Evolutionary conservation across 2,888 invertebrate genomes (phyloP), one percentile per base, ranked within the genome.

Genomic region (Melitaea athalia): DNA sequence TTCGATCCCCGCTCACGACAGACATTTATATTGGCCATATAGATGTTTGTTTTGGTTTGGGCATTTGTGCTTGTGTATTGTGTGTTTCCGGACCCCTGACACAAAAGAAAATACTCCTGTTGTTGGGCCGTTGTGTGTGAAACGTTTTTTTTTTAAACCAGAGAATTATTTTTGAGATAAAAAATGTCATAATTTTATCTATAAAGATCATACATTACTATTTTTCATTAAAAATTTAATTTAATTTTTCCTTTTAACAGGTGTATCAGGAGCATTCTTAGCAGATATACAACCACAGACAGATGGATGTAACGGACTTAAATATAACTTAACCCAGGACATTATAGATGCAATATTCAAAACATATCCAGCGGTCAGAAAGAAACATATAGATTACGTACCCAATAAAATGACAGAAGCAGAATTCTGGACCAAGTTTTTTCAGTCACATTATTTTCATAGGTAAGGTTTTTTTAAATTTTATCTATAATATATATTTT

Each of bases 371-470:
- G 98, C 99, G 76, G 99, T 99, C 0, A 96, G 98, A 82, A 97
- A 96, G 93, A 99, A 99, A 94, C 99, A 99, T 87, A 92, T 96
- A 68, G 99, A 99, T 86, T 96, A 98, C 88, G 99, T 99, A 49
- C 99, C 99, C 43, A 95, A 96, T 73, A 98, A 98, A 93, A 94
- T 99, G 95, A 95, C 97, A 0, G 99, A 99, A 91, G 95, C 97
- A 0, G 99, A 99, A 82, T 99, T 99, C 92, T 99, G 99, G 99
- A 98, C 98, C 14, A 97, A 98, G 83, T 99, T 99, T 92, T 99
- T 99, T 93, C 99, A 99, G 86, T 99, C 99, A 15, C 99, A 99
- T 93, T 99, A 99, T 93, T 98, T 97, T 93, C 99, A 99, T 92
- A 95, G 98, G 92, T 94, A 79, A 17, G 6, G n/a, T n/a, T 55